Base-by-base conservation (phyloP, 1,140 invertebrate species). In the Hyphantria cunea region DNA sequence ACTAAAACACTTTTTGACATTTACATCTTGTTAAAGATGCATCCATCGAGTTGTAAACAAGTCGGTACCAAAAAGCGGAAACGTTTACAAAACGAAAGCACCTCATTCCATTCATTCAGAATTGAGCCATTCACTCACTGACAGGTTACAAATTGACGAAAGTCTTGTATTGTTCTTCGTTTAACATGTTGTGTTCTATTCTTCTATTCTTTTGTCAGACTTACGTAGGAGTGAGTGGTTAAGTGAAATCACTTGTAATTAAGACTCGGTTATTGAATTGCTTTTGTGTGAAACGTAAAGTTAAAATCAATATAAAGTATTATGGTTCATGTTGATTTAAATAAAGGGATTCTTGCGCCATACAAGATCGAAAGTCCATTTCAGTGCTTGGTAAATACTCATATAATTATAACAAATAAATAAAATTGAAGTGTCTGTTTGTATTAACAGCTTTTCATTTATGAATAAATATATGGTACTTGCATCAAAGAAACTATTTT, bases 71-170 rank as follows among this genome's bases (percentile, higher is more conserved):
- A 31, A 33, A 47, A 54, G 42, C 63, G 58, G 49, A 74, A 56
- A 50, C 52, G 61, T 72, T 37, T 65, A 68, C 64, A 53, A 68
- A 78, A 78, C 54, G 78, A 82, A 82, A 82, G 78, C 74, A 67
- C 61, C 59, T 74, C 60, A 25, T 25, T 25, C 64, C 54, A 75
- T 69, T 74, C 81, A 77, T 76, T 77, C 73, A 56, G 41, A 25
- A 25, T 25, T 25, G 17, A 25, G 17, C 13, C 70, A 80, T 84
- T 80, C 70, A 77, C 58, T 65, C 78, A 80, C 78, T 80, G 82
- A 84, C 82, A 82, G 72, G 69, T 77, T 82, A 83, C 84, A 83
- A 86, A 86, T 84, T 74, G 74, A 80, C 70, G 84, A 86, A 86
- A 86, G 84, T 80, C 64, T 66, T 55, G 75, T 61, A 82, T 84